A percentile compares a stretch with the other conserved stretches of the same genome.
These are phyloP conservation scores for Luperina nickerlii DNA, from an alignment of 2,888 invertebrate genomes.

Conservation along the genomic window DNA sequence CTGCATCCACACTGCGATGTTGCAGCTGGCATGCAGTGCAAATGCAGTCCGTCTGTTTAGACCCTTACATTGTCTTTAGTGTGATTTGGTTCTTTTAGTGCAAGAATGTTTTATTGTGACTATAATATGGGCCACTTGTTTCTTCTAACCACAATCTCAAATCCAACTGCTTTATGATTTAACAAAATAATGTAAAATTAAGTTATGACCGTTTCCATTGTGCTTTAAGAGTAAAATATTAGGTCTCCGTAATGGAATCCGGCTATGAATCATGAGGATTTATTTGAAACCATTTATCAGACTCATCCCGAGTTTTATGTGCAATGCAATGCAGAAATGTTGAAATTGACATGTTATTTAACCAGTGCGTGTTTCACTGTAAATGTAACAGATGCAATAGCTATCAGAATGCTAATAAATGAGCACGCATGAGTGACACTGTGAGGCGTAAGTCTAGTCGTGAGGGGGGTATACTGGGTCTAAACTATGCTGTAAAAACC, in stretches of 20 bases:
- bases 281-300: constrained; percentile 59
- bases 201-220: constrained; percentile 29
- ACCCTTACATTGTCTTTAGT: too few species aligned
- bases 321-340: constrained; percentile 55
- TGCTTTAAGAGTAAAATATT: constrained; percentile 46
- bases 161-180: constrained; percentile 22
- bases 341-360: constrained; percentile 40
- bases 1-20: too few species aligned
- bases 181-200: constrained; percentile 18
- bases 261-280: constrained; percentile 57
- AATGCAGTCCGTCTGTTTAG: too few species aligned
- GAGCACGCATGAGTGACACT: too few species aligned
- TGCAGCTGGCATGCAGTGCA: too few species aligned
- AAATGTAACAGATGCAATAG: not conserved
- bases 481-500: not conserved
- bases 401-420: not conserved
- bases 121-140: not conserved
- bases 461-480: not conserved
- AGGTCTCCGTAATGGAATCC: constrained; percentile 52
- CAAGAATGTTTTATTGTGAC: not conserved
- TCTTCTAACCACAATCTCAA: constrained; percentile 5
- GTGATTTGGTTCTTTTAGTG: not conserved
- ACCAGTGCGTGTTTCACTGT: constrained; percentile 1
- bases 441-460: not conserved
- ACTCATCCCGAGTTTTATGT: constrained; percentile 53